Evolutionary conservation across 2,113 vertebrate genomes (phyloP).

Genomic region (Phylloscopus trochilus): DNA sequence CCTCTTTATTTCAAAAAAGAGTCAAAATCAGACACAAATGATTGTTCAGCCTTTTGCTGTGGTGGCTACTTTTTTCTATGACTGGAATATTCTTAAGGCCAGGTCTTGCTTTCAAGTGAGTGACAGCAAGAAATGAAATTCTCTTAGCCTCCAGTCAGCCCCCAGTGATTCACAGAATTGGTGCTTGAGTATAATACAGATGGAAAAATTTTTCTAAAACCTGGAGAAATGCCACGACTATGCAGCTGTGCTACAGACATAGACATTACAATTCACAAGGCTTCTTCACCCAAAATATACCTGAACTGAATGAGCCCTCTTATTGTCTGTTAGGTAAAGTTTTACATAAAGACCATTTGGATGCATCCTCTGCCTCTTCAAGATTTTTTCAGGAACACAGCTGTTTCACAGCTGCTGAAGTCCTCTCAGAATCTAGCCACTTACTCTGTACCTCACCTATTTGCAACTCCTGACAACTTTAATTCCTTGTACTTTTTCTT

Average conservation of each 20-base stretch:
- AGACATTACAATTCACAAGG: background rate
- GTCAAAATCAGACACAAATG: background rate
- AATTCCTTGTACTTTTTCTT: background rate
- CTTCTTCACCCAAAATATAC: background rate
- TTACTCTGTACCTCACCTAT: background rate
- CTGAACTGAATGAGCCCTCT: background rate
- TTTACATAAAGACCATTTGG: background rate
- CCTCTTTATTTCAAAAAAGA: slow-evolving; percentile 5
- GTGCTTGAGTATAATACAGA: background rate
- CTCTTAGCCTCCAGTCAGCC: background rate
- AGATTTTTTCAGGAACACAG: background rate
- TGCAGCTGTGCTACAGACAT: background rate
- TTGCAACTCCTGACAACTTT: background rate
- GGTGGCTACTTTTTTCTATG: background rate
- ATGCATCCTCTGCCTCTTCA: background rate
- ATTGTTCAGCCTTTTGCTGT: background rate
- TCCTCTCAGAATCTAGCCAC: background rate
- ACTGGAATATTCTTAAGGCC: background rate
- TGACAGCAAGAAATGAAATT: background rate
- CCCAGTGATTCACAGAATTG: background rate
- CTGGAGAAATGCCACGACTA: background rate
- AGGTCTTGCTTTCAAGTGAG: background rate
- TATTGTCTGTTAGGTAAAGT: background rate
- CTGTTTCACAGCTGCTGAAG: background rate
- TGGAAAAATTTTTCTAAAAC: background rate